Evolutionary conservation across 53 echinoderm and acorn worm genomes (phyloP).

Genomic region (Stichopus horrens): DNA sequence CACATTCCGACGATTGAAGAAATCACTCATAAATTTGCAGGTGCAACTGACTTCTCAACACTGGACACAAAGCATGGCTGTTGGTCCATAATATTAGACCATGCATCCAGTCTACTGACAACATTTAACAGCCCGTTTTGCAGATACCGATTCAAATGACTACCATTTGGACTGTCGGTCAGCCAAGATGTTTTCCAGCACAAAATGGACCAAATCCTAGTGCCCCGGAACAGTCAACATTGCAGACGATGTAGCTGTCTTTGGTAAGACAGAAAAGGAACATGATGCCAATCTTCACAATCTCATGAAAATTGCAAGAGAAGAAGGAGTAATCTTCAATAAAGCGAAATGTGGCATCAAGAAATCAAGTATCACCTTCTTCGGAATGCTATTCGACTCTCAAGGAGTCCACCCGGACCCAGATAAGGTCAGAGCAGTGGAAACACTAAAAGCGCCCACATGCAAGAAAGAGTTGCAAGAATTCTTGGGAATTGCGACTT

Average conservation of each 20-base stretch:
- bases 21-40: slow-evolving; percentile 60
- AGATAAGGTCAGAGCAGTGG: slow-evolving; percentile 44
- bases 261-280: no score
- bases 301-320: no score
- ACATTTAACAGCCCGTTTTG: no score
- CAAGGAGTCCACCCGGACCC: slow-evolving; percentile 57
- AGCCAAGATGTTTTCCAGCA: no score
- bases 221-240: slow-evolving; percentile 71
- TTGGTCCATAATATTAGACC: slow-evolving; percentile 58
- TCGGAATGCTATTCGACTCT: no score
- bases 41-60: slow-evolving; percentile 57
- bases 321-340: no score
- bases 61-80: slow-evolving; percentile 72
- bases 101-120: slow-evolving; percentile 50
- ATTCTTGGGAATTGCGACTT: slow-evolving; percentile 62
- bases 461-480: slow-evolving; percentile 46
- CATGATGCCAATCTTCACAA: no score
- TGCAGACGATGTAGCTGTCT: slow-evolving; percentile 61
- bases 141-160: no score
- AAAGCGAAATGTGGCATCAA: no score
- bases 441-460: slow-evolving; percentile 48
- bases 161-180: no score
- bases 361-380: no score
- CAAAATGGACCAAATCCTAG: slow-evolving; percentile 61
- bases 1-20: slow-evolving; percentile 68